Evolutionary conservation across 2,797 vertebrate species (phyloP), one percentile per base, ranked within the genome.

Genomic region (Thunnus albacares): DNA sequence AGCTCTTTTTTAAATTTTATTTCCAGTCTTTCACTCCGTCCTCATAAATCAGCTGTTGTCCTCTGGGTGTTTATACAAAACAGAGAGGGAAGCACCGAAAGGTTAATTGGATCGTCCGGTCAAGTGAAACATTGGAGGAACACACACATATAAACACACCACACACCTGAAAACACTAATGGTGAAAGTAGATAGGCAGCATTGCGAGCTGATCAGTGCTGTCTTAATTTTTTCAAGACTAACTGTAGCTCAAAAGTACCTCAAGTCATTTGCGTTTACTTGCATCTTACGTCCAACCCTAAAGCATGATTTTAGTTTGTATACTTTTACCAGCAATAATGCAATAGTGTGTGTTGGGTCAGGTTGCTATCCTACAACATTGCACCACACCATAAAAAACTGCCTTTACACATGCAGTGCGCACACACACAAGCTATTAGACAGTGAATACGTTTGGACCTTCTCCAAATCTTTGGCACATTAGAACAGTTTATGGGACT

Each of bases 61-160:
- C 75, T 87, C 66, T 49, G 71, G 17, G 61, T 86, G 63, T 88
- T 84, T 85, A 68, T 59, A 73, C 35, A 67, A 73, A 82, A 79
- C 51, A 45, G 60, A 75, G 61, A 79, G 86, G 60, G 67, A 84
- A 87, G 81, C 71, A 63, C 35, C 53, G 52, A 85, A 83, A 89
- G 89, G 87, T 90, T 93, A 77, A 90, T 90, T 83, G 83, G 72
- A 84, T 83, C 64, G 70, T 13, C 51, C 20, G 12, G 58, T 81
- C 68, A 78, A 74, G 56, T 75, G 68, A 67, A 51, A 80, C 8
- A 28, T 43, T 22, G 15, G 41, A 47, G 17, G 38, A 24, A 78
- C 6, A 63, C 47, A 75, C 41, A 41, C 74, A 74, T 4, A 57
- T 2, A 61, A 28, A 69, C 49, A 65, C 52, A 55, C 60, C 6